Evolutionary conservation across 2,797 vertebrate species (phyloP).

Genomic region (Brotula barbata): DNA sequence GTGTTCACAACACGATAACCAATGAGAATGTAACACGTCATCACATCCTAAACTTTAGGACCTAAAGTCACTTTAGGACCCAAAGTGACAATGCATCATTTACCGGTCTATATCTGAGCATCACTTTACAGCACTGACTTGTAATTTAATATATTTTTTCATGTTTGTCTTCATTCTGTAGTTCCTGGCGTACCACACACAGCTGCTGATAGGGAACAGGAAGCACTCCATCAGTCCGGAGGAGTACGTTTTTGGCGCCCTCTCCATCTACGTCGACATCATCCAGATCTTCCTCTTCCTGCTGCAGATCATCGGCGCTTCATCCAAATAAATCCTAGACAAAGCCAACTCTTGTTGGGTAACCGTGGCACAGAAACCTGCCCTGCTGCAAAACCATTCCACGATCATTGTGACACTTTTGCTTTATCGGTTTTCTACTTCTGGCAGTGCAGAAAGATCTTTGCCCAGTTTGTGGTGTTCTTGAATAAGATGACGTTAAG

Average conservation of each 20-base stretch:
- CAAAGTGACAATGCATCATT: no score
- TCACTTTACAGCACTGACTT: no score
- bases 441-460: no score
- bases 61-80: no score
- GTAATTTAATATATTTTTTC: no score
- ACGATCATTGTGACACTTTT: neutral
- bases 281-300: constrained; percentile 94
- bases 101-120: no score
- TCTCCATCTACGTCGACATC: constrained; percentile 92
- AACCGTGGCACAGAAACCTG: neutral
- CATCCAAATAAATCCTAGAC: constrained; percentile 57
- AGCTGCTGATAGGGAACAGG: constrained; percentile 93
- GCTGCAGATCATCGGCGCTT: constrained; percentile 86
- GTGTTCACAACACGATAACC: no score
- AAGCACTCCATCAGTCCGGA: constrained; percentile 90
- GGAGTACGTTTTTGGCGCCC: constrained; percentile 91
- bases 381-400: constrained; percentile 7
- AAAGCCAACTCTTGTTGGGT: neutral
- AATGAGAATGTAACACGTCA: no score
- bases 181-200: constrained; percentile 96
- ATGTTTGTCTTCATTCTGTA: constrained; percentile 57
- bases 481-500: no score
- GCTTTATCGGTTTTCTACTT: constrained; percentile 4
- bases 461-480: no score
- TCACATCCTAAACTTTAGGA: no score